Percentiles rank a stretch among this genome's conserved stretches.
Conservation (phyloP, 1,140 invertebrate species). For the Samia ricini region DNA sequence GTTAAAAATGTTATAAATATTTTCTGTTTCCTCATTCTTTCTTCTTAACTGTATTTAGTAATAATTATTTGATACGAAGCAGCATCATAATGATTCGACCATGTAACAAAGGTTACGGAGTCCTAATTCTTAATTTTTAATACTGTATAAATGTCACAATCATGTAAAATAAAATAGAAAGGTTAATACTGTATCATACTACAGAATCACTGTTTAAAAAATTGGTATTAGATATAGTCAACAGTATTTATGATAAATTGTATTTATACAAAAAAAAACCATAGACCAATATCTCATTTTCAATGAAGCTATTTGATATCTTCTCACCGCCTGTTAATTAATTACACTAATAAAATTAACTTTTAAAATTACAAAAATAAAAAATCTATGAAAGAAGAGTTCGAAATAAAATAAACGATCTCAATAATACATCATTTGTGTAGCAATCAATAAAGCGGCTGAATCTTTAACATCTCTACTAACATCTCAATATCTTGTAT, state of each 20-base stretch:
- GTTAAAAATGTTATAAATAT: too few species aligned
- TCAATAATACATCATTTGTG: conserved; percentile 69
- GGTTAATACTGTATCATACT: too few species aligned
- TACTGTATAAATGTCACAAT: too few species aligned
- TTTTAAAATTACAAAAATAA: conserved; percentile 20
- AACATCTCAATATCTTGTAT: conserved; percentile 76
- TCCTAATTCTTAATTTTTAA: too few species aligned
- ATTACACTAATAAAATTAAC: conserved; percentile 30
- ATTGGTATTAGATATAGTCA: background rate
- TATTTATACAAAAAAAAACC: background rate
- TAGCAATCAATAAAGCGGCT: conserved; percentile 71
- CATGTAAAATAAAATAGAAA: too few species aligned
- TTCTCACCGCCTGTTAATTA: conserved; percentile 17
- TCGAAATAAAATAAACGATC: conserved; percentile 54
- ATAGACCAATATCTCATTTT: background rate
- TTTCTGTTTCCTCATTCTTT: too few species aligned
- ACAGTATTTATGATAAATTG: background rate
- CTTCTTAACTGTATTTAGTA: too few species aligned
- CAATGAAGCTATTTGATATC: conserved; percentile 6
- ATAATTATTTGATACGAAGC: too few species aligned
- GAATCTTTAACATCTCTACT: conserved; percentile 64
- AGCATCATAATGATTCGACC: too few species aligned
- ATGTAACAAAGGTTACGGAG: too few species aligned
- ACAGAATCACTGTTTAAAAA: too few species aligned
- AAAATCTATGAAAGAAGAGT: conserved; percentile 24